These are phyloP conservation scores for Heloderma charlesbogerti DNA, from an alignment of 2,113 vertebrate genomes.

Conservation along the genomic window DNA sequence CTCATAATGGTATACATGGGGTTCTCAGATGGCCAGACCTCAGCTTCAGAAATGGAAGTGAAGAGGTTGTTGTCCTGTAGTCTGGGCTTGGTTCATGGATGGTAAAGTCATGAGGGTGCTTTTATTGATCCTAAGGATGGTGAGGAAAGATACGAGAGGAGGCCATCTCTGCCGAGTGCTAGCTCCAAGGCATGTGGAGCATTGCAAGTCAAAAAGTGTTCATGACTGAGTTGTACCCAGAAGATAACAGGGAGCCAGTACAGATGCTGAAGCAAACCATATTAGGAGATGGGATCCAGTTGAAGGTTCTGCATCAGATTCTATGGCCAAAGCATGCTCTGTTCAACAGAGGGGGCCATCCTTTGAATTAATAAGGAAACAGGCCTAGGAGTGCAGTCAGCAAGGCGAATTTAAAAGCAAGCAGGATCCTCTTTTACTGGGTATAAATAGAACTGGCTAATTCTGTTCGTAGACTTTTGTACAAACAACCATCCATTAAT, in stretches of 20 bases:
- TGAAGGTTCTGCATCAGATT: neutral
- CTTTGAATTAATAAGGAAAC: neutral
- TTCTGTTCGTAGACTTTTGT: neutral
- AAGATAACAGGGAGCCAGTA: neutral
- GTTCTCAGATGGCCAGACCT: too few relatives aligned
- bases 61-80: neutral
- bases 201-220: neutral
- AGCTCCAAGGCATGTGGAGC: neutral
- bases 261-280: neutral
- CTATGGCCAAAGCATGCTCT: neutral
- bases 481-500: neutral
- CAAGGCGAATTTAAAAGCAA: neutral
- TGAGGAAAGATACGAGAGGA: neutral
- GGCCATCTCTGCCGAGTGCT: too few relatives aligned
- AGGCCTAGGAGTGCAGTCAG: neutral
- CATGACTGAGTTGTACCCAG: neutral
- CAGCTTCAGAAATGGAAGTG: neutral
- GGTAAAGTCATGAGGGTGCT: neutral
- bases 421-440: neutral
- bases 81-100: neutral
- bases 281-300: neutral
- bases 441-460: neutral
- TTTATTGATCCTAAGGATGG: neutral
- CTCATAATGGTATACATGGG: neutral
- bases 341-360: neutral